phyloP scores from a whole-genome alignment of 2,797 vertebrate species.

The Sarcoramphus papa region DNA sequence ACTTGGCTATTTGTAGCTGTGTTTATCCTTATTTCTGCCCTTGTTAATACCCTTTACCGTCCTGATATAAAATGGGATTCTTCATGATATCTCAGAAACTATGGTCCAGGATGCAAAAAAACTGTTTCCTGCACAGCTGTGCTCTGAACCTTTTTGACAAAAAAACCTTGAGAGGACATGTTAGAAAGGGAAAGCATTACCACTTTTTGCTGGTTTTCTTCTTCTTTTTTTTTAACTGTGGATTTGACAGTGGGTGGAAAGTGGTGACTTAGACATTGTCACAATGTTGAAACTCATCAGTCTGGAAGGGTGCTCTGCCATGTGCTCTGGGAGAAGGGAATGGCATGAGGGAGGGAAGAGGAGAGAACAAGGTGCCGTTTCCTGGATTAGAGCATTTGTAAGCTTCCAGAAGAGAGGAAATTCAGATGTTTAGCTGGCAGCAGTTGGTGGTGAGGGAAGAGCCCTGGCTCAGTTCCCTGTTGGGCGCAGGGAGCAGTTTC shows the following conservation, averaged over 20 bases:
- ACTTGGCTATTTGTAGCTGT: not conserved
- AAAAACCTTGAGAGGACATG: not conserved
- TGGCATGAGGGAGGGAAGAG: not conserved
- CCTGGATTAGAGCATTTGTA: not conserved
- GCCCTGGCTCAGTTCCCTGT: conserved; percentile 33
- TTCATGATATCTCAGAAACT: not conserved
- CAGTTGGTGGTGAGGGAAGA: conserved; percentile 20
- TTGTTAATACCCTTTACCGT: not conserved
- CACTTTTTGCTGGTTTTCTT: not conserved
- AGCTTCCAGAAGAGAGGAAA: conserved; percentile 35
- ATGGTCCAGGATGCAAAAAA: not conserved
- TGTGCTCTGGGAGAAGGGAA: not conserved
- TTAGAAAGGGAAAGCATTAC: not conserved
- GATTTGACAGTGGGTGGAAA: not conserved
- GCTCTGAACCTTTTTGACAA: not conserved
- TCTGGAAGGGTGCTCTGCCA: not conserved
- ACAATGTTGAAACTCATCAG: not conserved
- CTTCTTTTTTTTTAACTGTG: not conserved
- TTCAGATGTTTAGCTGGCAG: conserved; percentile 54
- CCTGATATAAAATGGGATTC: not conserved
- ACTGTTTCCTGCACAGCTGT: not conserved
- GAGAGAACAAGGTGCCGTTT: not conserved
- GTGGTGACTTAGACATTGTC: not conserved
- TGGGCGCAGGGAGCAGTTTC: conserved; percentile 15
- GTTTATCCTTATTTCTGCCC: not conserved